These are phyloP conservation scores for Sericinus montela DNA, from an alignment of 2,888 invertebrate species.

Conservation along the genomic window DNA sequence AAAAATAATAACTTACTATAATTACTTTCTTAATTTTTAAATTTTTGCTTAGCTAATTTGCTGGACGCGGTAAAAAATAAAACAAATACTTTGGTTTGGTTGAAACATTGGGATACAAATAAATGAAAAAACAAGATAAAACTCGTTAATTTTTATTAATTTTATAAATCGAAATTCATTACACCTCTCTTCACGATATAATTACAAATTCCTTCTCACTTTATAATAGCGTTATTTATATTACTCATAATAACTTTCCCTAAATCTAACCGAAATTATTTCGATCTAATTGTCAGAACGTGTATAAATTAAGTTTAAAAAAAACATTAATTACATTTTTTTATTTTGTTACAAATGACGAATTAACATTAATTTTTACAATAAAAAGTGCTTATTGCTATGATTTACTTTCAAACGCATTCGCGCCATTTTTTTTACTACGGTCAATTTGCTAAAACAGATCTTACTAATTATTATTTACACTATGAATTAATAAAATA, in stretches of 20 bases:
- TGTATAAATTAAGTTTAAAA: constrained; percentile 64
- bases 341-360: constrained; percentile 39
- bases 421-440: constrained; percentile 34
- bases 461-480: constrained; percentile 37
- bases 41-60: too few species aligned
- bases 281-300: constrained; percentile 59
- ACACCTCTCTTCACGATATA: constrained; percentile 68
- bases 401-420: constrained; percentile 40
- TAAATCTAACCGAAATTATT: constrained; percentile 64
- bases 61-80: too few species aligned
- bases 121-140: constrained; percentile 48
- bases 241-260: constrained; percentile 60
- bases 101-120: constrained; percentile 9
- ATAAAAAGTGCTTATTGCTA: constrained; percentile 59
- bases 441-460: constrained; percentile 33
- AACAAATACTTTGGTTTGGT: neutral
- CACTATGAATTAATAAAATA: constrained; percentile 26
- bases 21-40: too few species aligned
- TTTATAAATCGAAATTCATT: constrained; percentile 78
- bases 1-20: too few species aligned
- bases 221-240: constrained; percentile 65
- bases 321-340: constrained; percentile 54
- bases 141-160: constrained; percentile 78
- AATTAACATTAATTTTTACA: constrained; percentile 38
- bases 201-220: constrained; percentile 74